Conservation (phyloP, 2,888 invertebrate genomes). For the Athalia circularis region DNA sequence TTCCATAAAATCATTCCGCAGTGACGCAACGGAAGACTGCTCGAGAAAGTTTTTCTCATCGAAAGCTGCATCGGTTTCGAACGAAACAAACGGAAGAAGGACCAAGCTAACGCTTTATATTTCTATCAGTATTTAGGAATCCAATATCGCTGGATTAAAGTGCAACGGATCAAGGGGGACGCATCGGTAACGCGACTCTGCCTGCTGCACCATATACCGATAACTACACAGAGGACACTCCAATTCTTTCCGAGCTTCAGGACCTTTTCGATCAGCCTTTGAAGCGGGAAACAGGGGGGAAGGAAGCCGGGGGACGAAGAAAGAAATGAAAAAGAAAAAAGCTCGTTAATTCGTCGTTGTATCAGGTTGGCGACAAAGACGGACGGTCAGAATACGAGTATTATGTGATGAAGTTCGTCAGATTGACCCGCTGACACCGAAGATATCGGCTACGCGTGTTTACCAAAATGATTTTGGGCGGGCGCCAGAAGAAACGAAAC, state of each 20-base stretch:
- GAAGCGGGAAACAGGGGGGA: no score
- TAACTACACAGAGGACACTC: no score
- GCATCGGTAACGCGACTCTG: conserved; percentile 66
- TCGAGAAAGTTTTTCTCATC: not conserved
- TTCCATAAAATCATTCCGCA: no score
- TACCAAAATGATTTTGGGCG: not conserved
- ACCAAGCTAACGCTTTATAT: not conserved
- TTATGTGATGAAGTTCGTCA: no score
- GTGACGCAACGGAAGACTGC: no score
- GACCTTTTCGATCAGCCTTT: not conserved
- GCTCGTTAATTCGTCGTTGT: no score
- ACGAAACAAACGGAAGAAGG: not conserved
- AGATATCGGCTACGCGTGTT: not conserved
- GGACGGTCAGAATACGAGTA: no score
- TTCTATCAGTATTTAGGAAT: conserved; percentile 66
- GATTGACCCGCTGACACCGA: no score
- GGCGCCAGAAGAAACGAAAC: not conserved
- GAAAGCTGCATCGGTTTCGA: not conserved
- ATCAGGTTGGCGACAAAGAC: no score
- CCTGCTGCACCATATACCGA: conserved; percentile 49
- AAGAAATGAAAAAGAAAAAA: no score
- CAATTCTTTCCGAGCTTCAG: not conserved
- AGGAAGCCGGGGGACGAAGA: no score
- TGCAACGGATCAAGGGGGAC: conserved; percentile 48
- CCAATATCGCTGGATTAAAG: conserved; percentile 63